phyloP scores from a whole-genome alignment of 2,797 vertebrate species.

The Urocyon cinereoargenteus region DNA sequence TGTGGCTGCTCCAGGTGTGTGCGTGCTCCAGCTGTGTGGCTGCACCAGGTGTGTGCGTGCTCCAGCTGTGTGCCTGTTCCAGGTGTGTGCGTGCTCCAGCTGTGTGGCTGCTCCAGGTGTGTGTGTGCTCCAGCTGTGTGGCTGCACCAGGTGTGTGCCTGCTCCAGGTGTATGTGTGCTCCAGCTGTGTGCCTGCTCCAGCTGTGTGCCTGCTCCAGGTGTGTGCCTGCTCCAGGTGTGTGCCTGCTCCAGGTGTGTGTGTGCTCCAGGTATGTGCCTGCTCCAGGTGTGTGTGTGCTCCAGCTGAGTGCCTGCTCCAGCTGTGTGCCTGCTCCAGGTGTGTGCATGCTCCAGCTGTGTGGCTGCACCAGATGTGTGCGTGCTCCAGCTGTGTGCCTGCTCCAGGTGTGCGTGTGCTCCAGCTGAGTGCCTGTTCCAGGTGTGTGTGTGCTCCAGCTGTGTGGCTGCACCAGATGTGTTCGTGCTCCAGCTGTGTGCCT shows the following conservation, averaged over 20 bases:
- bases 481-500: too few relatives aligned
- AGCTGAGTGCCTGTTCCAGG: too few relatives aligned
- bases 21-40: background rate
- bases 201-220: background rate
- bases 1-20: background rate
- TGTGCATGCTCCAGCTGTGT: background rate
- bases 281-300: too few relatives aligned
- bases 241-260: too few relatives aligned
- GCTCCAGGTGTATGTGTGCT: fast-evolving
- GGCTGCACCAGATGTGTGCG: too few relatives aligned
- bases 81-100: background rate
- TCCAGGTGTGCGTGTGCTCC: background rate
- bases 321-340: too few relatives aligned
- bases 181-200: background rate
- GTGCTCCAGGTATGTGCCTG: background rate
- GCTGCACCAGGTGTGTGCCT: too few relatives aligned
- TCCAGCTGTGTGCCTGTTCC: fast-evolving
- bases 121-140: background rate
- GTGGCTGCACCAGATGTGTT: too few relatives aligned
- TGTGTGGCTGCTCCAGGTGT: background rate
- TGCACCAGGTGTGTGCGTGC: background rate
- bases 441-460: background rate
- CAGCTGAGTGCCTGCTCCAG: background rate
- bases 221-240: too few relatives aligned
- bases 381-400: background rate